These are phyloP conservation scores for Prosapia bicincta DNA, from an alignment of 2,888 invertebrate genomes.

Conservation along the genomic window DNA sequence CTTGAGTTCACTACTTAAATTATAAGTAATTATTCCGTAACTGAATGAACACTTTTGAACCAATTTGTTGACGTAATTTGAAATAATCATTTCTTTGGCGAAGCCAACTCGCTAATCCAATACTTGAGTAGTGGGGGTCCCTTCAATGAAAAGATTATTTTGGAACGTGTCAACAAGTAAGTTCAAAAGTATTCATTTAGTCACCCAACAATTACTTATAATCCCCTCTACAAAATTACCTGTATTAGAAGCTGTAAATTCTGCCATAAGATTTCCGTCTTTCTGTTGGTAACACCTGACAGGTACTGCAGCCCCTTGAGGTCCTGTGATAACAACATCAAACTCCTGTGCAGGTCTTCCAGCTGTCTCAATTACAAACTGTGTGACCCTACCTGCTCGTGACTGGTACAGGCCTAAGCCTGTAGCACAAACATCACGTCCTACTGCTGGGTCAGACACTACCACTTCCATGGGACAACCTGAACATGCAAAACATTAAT, in stretches of 20 bases:
- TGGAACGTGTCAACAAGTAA: too few species aligned
- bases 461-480: slow-evolving; percentile 57
- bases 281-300: slow-evolving; percentile 95
- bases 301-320: slow-evolving; percentile 74
- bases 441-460: slow-evolving; percentile 60
- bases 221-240: too few species aligned
- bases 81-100: too few species aligned
- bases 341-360: slow-evolving; percentile 83
- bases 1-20: too few species aligned
- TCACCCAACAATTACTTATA: too few species aligned
- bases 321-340: slow-evolving; percentile 85
- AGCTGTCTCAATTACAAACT: slow-evolving; percentile 85
- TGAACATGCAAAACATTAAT: slow-evolving; percentile 35
- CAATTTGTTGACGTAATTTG: too few species aligned
- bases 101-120: too few species aligned
- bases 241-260: slow-evolving; percentile 80
- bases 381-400: slow-evolving; percentile 74
- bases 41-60: too few species aligned
- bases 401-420: slow-evolving; percentile 85
- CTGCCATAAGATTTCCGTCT: slow-evolving; percentile 91
- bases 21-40: too few species aligned
- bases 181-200: too few species aligned
- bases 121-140: too few species aligned
- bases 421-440: slow-evolving; percentile 71
- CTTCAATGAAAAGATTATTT: too few species aligned